phyloP scores from a whole-genome alignment of 2,888 invertebrate genomes.

The Machimus rusticus region DNA sequence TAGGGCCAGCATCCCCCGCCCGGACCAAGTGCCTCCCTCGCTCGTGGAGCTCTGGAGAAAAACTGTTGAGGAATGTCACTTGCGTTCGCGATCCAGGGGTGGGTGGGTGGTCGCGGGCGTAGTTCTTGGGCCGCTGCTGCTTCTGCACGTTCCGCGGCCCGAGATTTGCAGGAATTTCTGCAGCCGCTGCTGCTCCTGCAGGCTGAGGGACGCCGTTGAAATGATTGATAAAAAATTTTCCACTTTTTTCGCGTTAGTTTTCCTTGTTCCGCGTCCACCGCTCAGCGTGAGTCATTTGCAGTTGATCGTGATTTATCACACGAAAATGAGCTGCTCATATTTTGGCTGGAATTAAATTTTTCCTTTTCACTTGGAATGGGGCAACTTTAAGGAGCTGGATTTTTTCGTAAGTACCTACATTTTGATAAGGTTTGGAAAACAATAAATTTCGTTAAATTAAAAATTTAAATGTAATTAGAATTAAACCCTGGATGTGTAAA shows the following conservation, averaged over 20 bases:
- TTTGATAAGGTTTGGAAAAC: not conserved
- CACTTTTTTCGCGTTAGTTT: not conserved
- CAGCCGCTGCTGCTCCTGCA: not conserved
- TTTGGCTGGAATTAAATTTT: not conserved
- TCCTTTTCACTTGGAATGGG: not conserved
- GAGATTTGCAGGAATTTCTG: not conserved
- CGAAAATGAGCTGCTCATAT: not conserved
- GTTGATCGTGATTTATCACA: not conserved
- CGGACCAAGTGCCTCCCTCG: not conserved
- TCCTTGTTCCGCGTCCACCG: not conserved
- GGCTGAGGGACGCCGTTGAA: not conserved
- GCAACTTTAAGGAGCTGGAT: not conserved
- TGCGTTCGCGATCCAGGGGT: not conserved
- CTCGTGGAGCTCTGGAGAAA: not conserved
- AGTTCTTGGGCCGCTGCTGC: not conserved
- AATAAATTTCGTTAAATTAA: not conserved
- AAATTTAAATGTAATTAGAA: not conserved
- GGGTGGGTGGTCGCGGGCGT: not conserved
- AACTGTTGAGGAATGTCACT: conserved; percentile 20
- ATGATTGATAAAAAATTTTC: conserved; percentile 10
- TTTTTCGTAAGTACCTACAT: not conserved
- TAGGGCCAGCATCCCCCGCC: not conserved
- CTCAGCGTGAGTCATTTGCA: not conserved
- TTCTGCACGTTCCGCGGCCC: not conserved
- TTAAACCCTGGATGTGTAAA: too few relatives aligned